Base-by-base conservation (phyloP, 2,113 vertebrate species). In the Esox niger region DNA sequence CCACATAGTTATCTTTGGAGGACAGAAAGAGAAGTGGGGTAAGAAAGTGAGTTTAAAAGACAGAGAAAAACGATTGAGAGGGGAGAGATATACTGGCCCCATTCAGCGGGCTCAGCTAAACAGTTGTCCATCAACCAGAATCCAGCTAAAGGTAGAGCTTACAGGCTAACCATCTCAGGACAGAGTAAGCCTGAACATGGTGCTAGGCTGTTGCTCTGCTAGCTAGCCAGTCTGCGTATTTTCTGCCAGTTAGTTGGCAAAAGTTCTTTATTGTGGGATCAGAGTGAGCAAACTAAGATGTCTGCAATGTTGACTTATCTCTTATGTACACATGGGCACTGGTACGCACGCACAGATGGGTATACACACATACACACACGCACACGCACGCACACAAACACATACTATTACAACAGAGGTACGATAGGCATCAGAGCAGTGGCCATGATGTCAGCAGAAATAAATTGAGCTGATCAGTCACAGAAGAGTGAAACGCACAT, bases 1-100 rank as follows among this genome's bases (percentile, higher is more conserved):
- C 78, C 69, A 66, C 62, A 6, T 62, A 71, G 71, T 76, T 76
- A 75, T 80, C 65, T 68, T 77, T 79, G 73, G 67, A 61, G 75
- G 21, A 72, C 20, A 52, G 47, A 52, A n/a, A 23, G n/a, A 47
- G n/a, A 23, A 11, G 11, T 5, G 11, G 35, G 11, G 35, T 6
- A 11, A 38, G 35, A 38, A 11, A 38, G 35, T 6, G 35, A 38
- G 35, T 6, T 5, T 6, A 11, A 38, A 11, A 38, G 35, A 38
- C 5, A 38, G 35, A 38, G 35, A 38, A 11, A 38, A 38, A 11
- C 11, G 47, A 21, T 1, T 13, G 47, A 64, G 49, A 64, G 65
- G n/a, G n/a, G n/a, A 38, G 59, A 47, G 66, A 54, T 20, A 55
- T 69, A 49, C 56, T 57, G 26, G 66, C 62, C 60, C 60, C 52